Percentiles rank a stretch among this genome's conserved stretches.
These are phyloP conservation scores for Calephelis perditalis DNA, from an alignment of 2,888 invertebrate species.

Conservation along the genomic window DNA sequence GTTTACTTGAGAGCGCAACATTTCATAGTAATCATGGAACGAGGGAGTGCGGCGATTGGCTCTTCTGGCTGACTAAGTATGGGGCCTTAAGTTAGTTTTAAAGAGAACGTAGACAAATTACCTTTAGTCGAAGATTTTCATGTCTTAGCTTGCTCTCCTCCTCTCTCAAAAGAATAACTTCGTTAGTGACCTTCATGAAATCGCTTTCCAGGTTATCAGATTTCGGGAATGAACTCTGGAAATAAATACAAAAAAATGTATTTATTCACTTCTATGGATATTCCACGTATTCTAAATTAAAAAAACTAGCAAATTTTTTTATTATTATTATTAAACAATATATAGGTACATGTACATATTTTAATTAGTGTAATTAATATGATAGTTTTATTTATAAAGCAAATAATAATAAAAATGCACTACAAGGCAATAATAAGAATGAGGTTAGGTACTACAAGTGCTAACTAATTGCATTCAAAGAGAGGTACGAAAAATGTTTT, in stretches of 20 bases:
- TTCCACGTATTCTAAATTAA: constrained; percentile 38
- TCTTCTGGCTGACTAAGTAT: no score
- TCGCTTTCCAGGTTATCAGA: constrained; percentile 62
- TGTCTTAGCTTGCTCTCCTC: constrained; percentile 88
- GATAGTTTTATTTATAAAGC: neutral
- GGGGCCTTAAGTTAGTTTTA: no score
- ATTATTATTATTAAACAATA: no score
- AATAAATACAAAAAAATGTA: constrained; percentile 34
- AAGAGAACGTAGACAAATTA: constrained; percentile 47
- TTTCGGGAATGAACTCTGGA: constrained; percentile 58
- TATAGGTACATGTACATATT: no score
- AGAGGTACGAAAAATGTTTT: no score
- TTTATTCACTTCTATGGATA: neutral
- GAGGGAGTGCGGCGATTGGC: no score
- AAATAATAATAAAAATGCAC: constrained; percentile 10
- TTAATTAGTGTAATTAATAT: no score
- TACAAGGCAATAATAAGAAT: constrained; percentile 4
- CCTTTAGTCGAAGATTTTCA: constrained; percentile 92
- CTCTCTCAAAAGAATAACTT: constrained; percentile 87
- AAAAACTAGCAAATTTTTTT: constrained; percentile 39
- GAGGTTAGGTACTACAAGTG: neutral
- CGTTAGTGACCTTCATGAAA: constrained; percentile 83
- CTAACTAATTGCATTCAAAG: no score
- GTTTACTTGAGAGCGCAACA: no score
- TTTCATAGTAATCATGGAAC: no score